Evolutionary conservation across 53 echinoderm and acorn worm species (phyloP).

Genomic region (Echinarachnius parma): DNA sequence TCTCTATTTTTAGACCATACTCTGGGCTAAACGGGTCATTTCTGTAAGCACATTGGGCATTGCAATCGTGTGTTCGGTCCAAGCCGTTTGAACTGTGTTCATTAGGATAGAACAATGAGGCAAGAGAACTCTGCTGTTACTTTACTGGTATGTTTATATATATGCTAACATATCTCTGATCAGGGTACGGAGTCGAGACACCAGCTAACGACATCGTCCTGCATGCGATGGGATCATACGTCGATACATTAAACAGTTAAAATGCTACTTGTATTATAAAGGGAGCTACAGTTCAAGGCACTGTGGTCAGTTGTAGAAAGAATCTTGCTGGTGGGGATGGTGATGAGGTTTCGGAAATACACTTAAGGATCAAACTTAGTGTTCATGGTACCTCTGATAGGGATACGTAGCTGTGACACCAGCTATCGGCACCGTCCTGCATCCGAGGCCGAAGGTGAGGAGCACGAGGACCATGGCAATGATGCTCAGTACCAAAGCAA

Average conservation of each 20-base stretch:
- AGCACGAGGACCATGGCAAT: slow-evolving; percentile 18
- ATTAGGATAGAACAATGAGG: too few species aligned
- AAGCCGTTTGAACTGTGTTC: too few species aligned
- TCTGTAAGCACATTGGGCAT: slow-evolving; percentile 34
- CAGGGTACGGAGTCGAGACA: slow-evolving; percentile 30
- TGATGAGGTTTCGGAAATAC: too few species aligned
- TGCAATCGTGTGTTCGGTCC: slow-evolving; percentile 43
- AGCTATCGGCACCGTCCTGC: slow-evolving; percentile 36
- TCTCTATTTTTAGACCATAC: too few species aligned
- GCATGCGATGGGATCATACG: too few species aligned
- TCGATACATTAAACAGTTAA: too few species aligned
- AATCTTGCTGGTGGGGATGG: too few species aligned
- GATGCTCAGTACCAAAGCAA: slow-evolving; percentile 36
- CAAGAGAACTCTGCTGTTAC: too few species aligned
- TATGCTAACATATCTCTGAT: background rate
- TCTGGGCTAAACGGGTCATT: slow-evolving; percentile 49
- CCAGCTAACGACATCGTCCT: slow-evolving; percentile 35
- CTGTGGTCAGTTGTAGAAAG: too few species aligned
- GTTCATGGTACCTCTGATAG: slow-evolving; percentile 18
- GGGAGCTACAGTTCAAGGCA: too few species aligned
- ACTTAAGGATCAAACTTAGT: too few species aligned
- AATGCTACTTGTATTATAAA: too few species aligned
- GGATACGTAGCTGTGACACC: slow-evolving; percentile 33
- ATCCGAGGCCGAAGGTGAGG: slow-evolving; percentile 25
- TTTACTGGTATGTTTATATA: background rate